Evolutionary conservation across 2,888 invertebrate species (phyloP).

Genomic region (Caenorhabditis becei): DNA sequence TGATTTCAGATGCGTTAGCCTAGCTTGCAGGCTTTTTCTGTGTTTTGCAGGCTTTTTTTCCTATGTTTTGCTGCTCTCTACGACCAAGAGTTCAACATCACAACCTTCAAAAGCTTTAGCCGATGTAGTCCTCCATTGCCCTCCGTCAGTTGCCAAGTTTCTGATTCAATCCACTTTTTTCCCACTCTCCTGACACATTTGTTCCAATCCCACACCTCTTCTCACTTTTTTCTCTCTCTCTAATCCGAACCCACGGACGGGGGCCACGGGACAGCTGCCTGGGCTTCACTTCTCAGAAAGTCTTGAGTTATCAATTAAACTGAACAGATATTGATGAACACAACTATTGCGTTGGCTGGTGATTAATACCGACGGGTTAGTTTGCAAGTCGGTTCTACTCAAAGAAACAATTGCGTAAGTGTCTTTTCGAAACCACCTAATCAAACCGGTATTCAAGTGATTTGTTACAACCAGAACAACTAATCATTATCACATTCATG

Average conservation of each 20-base stretch:
- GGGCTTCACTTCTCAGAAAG: constrained; percentile 26
- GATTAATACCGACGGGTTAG: constrained; percentile 11
- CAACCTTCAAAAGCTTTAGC: too few species aligned
- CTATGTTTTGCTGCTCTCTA: too few species aligned
- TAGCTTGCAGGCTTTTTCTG: too few species aligned
- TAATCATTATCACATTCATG: constrained; percentile 30
- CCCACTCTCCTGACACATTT: neutral
- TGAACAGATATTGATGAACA: constrained; percentile 52
- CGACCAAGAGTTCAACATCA: too few species aligned
- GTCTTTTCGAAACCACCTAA: constrained; percentile 18
- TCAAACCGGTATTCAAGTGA: constrained; percentile 41
- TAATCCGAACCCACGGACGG: constrained; percentile 8
- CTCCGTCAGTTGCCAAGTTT: neutral
- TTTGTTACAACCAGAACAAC: constrained; percentile 25
- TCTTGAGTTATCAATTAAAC: constrained; percentile 48
- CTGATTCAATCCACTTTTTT: constrained; percentile 1
- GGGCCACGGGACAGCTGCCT: constrained; percentile 13
- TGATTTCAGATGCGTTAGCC: too few species aligned
- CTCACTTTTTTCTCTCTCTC: constrained; percentile 11
- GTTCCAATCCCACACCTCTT: constrained; percentile 14
- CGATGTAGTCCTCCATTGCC: neutral
- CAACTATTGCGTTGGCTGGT: constrained; percentile 5
- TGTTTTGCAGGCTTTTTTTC: too few species aligned
- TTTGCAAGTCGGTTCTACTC: constrained; percentile 4
- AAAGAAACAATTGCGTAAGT: constrained; percentile 20